Conservation (phyloP, 2,888 invertebrate species). For the Cantharis rustica region DNA sequence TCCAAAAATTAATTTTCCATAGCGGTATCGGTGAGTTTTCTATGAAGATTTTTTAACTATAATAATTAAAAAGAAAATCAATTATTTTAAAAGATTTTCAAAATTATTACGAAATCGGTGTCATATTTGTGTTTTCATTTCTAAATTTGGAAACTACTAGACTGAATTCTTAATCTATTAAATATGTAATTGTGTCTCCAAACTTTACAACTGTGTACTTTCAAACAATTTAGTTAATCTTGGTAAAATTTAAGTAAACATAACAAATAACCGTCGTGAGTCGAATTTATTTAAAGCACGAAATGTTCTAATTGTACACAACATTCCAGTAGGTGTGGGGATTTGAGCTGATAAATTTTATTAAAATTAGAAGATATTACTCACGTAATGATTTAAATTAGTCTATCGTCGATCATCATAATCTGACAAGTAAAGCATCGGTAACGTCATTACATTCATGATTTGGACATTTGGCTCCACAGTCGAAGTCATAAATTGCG, state of each 20-base stretch:
- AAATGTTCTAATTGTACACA: not conserved
- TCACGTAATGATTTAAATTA: slow-evolving; percentile 8
- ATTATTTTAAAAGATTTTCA: not conserved
- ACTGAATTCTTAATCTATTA: not conserved
- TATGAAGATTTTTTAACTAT: too few species aligned
- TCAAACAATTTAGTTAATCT: not conserved
- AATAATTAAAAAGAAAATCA: too few species aligned
- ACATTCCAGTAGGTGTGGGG: not conserved
- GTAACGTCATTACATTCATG: slow-evolving; percentile 1
- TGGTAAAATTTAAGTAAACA: slow-evolving; percentile 1
- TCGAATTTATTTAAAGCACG: not conserved
- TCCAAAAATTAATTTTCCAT: not conserved
- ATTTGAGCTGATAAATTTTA: slow-evolving; percentile 4
- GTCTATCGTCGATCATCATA: slow-evolving; percentile 12
- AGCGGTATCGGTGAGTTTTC: not conserved
- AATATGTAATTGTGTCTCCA: not conserved
- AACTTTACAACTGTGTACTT: not conserved
- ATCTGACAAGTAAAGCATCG: slow-evolving; percentile 7
- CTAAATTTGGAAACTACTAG: not conserved
- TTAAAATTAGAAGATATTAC: slow-evolving; percentile 1
- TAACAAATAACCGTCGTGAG: not conserved
- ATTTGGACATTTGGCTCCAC: slow-evolving; percentile 1
- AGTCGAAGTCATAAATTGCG: not conserved
- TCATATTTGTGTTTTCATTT: not conserved
- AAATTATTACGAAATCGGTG: not conserved